A percentile compares a stretch with the other conserved stretches of the same genome.
Conservation (phyloP, 2,113 vertebrate genomes). For the Pollimyrus isidori region DNA sequence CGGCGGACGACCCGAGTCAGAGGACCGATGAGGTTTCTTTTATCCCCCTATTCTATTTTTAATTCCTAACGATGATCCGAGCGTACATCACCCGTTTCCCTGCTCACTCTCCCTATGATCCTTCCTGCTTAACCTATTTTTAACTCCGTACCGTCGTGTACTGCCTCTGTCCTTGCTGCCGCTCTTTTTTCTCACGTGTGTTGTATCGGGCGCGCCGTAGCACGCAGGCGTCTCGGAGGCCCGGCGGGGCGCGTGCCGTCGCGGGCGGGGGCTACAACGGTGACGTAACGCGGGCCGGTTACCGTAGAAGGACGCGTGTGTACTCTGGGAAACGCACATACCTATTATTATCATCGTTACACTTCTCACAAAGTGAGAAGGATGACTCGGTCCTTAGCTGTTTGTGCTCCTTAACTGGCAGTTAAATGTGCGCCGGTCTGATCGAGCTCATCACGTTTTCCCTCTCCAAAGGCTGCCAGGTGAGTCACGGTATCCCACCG, state of each 20-base stretch:
- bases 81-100: background rate
- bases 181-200: background rate
- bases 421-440: background rate
- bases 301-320: background rate
- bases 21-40: background rate
- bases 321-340: background rate
- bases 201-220: background rate
- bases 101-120: background rate
- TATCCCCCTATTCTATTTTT: conserved; percentile 1
- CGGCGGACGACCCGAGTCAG: conserved; percentile 20
- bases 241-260: background rate
- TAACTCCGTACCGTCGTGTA: background rate
- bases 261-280: background rate
- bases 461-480: background rate
- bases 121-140: background rate
- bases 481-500: background rate
- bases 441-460: background rate
- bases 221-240: background rate
- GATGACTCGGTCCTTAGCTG: background rate
- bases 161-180: background rate
- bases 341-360: background rate
- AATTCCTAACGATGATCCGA: background rate
- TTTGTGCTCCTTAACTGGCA: background rate
- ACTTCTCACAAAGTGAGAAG: background rate
- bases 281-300: background rate